Evolutionary conservation across 2,797 vertebrate genomes (phyloP).

Genomic region (Acanthis flammea): DNA sequence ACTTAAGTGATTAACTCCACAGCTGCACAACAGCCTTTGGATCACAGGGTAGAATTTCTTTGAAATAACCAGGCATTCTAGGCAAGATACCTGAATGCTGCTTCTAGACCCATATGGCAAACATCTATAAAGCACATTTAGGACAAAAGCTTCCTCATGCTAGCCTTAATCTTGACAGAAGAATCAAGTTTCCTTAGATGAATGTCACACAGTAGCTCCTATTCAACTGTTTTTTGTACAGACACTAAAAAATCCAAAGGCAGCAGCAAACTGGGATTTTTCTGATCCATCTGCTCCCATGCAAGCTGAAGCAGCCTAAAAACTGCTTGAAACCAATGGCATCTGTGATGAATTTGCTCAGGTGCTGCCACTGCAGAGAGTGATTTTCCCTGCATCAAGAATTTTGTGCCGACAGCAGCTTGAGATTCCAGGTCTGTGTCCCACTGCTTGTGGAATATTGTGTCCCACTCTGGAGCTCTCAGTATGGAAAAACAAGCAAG

Average conservation of each 20-base stretch:
- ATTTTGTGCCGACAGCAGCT: not conserved
- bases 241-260: not conserved
- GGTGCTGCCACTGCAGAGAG: not conserved
- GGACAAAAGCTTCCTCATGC: not conserved
- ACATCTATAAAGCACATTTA: not conserved
- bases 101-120: not conserved
- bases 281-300: not conserved
- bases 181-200: not conserved
- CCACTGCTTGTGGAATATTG: not conserved
- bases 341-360: not conserved
- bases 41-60: not conserved
- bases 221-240: not conserved
- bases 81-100: not conserved
- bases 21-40: not conserved
- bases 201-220: not conserved
- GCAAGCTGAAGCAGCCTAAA: not conserved
- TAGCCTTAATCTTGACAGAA: not conserved
- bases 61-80: not conserved
- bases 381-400: not conserved
- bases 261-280: accelerated
- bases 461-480: accelerated
- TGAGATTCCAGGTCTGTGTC: not conserved
- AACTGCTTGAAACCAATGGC: not conserved
- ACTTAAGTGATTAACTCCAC: not conserved
- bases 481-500: not conserved